phyloP scores from a whole-genome alignment of 2,888 invertebrate species.

The Eilema depressum region DNA sequence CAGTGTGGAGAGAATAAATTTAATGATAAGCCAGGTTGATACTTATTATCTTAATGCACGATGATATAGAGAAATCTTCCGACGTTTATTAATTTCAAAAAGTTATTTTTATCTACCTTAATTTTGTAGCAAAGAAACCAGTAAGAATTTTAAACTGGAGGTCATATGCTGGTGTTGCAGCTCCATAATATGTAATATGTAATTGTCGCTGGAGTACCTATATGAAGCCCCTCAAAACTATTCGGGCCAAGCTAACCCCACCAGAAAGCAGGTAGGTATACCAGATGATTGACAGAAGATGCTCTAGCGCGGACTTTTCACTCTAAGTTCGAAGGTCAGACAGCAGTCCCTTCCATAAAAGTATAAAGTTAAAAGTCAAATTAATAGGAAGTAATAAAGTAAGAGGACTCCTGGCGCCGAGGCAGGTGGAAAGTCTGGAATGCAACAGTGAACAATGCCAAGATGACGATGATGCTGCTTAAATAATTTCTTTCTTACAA shows the following conservation, averaged over 20 bases:
- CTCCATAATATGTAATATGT: too few species aligned
- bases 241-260: neutral
- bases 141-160: neutral
- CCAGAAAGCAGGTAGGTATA: too few species aligned
- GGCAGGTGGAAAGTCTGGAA: too few species aligned
- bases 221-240: neutral
- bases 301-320: neutral
- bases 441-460: too few species aligned
- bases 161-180: neutral
- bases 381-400: neutral
- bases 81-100: constrained; percentile 11
- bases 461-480: too few species aligned
- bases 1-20: constrained; percentile 16
- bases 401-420: too few species aligned
- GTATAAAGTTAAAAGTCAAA: neutral
- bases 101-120: neutral
- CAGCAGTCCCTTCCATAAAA: neutral
- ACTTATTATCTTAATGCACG: constrained; percentile 10
- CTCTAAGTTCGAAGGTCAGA: neutral
- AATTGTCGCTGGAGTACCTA: neutral
- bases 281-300: neutral
- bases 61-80: neutral
- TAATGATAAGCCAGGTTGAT: constrained; percentile 2
- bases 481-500: too few species aligned
- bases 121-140: neutral